A percentile compares a stretch with the other conserved stretches of the same genome.
Evolutionary conservation across 2,888 invertebrate species (phyloP).

Genomic region (Flexamia atlantica): DNA sequence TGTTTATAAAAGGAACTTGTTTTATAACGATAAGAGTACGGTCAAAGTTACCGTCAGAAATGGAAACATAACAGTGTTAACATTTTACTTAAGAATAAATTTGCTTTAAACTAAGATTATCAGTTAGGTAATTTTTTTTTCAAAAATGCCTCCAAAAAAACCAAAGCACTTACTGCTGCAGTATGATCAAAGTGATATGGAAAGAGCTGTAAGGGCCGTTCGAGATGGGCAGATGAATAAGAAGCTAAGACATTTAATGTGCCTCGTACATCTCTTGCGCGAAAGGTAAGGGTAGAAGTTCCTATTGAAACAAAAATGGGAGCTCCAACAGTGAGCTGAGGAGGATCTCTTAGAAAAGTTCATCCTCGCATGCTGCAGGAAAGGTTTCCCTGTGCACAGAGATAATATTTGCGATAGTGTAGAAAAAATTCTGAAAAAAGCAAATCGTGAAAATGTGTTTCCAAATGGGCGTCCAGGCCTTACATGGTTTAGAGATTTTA

Average conservation of each 20-base stretch:
- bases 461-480: conserved; percentile 8
- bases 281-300: conserved; percentile 38
- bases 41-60: no score
- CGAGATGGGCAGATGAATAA: conserved; percentile 25
- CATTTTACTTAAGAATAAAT: no score
- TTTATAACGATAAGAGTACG: no score
- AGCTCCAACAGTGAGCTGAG: conserved; percentile 12
- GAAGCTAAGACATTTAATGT: conserved; percentile 25
- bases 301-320: conserved; percentile 28
- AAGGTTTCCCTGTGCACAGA: conserved; percentile 36
- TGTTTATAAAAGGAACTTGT: no score
- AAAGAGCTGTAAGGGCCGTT: conserved; percentile 31
- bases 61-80: no score
- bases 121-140: no score
- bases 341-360: conserved; percentile 18
- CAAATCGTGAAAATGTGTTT: conserved; percentile 24
- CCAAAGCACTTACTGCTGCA: neutral
- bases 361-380: conserved; percentile 29
- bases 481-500: conserved; percentile 4
- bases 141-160: conserved; percentile 14
- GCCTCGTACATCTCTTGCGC: conserved; percentile 23
- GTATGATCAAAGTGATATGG: neutral
- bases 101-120: no score
- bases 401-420: conserved; percentile 31
- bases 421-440: conserved; percentile 33